Evolutionary conservation across 2,797 vertebrate genomes (phyloP).

Genomic region (Spea hammondii): DNA sequence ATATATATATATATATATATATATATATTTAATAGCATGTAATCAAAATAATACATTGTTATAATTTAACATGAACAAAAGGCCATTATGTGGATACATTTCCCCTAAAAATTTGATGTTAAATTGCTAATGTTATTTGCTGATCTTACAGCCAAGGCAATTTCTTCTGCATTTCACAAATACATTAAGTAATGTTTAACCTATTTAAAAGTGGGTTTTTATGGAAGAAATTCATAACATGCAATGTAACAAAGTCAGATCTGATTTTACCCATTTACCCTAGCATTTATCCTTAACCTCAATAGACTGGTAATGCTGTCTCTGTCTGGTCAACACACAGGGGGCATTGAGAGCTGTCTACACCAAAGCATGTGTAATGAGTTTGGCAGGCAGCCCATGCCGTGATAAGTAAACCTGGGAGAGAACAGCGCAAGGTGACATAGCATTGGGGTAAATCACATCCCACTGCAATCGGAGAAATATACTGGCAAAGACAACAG

Average conservation of each 20-base stretch:
- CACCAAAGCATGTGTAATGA: slow-evolving; percentile 23
- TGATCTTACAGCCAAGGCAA: background rate
- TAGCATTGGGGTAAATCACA: slow-evolving; percentile 26
- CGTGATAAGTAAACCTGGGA: slow-evolving; percentile 27
- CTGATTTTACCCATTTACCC: slow-evolving; percentile 10
- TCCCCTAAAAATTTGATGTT: background rate
- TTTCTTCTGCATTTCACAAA: background rate
- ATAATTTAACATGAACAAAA: no score
- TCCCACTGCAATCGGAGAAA: slow-evolving; percentile 17
- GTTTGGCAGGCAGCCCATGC: slow-evolving; percentile 32
- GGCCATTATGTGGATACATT: background rate
- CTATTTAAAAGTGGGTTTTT: background rate
- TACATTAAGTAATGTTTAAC: background rate
- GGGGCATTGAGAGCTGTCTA: slow-evolving; percentile 27
- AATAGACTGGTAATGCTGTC: slow-evolving; percentile 12
- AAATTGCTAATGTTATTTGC: background rate
- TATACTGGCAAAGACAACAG: slow-evolving; percentile 4
- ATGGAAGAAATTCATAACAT: background rate
- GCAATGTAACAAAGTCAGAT: background rate
- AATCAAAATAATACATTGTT: no score
- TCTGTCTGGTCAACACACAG: slow-evolving; percentile 32
- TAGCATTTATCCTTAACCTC: slow-evolving; percentile 8
- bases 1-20: no score
- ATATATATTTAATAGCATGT: no score
- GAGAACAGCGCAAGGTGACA: slow-evolving; percentile 23